Base-by-base conservation (phyloP, 92 coral and sea anemone species). In the Zoanthus gigantus region DNA sequence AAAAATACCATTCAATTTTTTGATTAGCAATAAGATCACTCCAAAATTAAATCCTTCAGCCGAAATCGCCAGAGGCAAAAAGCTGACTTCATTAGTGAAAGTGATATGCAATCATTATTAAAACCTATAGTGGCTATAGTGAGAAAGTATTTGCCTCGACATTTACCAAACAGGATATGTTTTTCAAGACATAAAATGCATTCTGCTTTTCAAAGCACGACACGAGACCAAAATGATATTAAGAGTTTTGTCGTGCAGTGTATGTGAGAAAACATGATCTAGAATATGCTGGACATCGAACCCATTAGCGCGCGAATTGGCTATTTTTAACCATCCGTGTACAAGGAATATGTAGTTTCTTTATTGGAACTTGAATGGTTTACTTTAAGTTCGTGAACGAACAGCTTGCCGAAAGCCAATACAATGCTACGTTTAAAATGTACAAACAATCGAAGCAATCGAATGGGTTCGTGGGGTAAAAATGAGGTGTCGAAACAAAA, bases 241-340 rank as follows among this genome's bases (percentile, higher is more conserved):
- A 7, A 10, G 45, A 37, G n/a, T 10, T 0, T 9, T 6, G 10
- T 61, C 18, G 7, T 37, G 56, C 18, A 45, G 14, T 66, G 18
- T 65, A 11, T 47, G 54, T 65, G 18, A 23, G 30, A 23, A 31
- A 37, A 77, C 45, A 12, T 5, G 67, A 53, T 14, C 12, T 48
- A 28, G 50, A 44, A 34, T 31, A 7, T 37, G 52, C 13, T 14
- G 17, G 44, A 17, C n/a, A 28, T 29, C 7, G 53, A 48, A 15
- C n/a, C 13, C 85, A 67, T 65, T 65, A 46, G 63, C 75, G 85
- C 85, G 85, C 74, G 85, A 81, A 81, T 31, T 13, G 7, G 46
- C 42, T 17, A 65, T 6, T 1, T 67, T 67, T 18, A 30, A 46
- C 46, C 58, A 18, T 28, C n/a, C n/a, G 6, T 66, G 45, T 47